Evolutionary conservation across 2,888 invertebrate genomes (phyloP), one percentile per base, ranked within the genome.

Genomic region (Herminia tarsipennalis): DNA sequence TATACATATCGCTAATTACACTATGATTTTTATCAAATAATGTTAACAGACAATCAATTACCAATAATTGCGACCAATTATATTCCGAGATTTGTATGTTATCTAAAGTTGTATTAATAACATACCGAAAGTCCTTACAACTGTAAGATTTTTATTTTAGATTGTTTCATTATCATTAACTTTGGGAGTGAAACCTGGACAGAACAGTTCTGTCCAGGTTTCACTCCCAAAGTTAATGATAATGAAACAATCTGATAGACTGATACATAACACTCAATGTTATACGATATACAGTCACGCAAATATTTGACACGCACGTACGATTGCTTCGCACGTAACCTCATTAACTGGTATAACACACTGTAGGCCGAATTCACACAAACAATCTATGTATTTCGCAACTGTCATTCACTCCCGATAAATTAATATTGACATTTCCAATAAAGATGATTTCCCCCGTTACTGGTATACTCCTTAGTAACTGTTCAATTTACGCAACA

Each of bases 231-330:
- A 9, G 35, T 33, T 12, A 46, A 2, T 4, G 46, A 40, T 0
- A 40, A 33, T 2, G 34, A 42, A 16, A 42, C 18, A 5, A 38
- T 8, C 3, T 42, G 34, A 48, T 48, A 33, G 29, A 38, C 43
- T 14, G 43, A 43, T 9, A 38, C 9, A 21, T 5, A 30, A 3
- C 38, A 48, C 17, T 43, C 34, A 42, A 43, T 30, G 0, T 40
- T 36, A 21, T 13, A 43, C 25, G 35, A 44, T 0, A 0, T 1
- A n/a, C 13, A 43, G 10, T 49, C 35, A 0, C n/a, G 33, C 33
- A 37, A 5, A 28, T 20, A 37, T 24, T 20, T 21, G 1, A 28
- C 12, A 6, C 41, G 32, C 37, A 47, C 47, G 36, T 36, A 41
- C 0, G n/a, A n/a, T n/a, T n/a, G n/a, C n/a, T n/a, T n/a, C n/a